Base-by-base conservation (phyloP, 2,888 invertebrate species). In the Cactoblastis cactorum region DNA sequence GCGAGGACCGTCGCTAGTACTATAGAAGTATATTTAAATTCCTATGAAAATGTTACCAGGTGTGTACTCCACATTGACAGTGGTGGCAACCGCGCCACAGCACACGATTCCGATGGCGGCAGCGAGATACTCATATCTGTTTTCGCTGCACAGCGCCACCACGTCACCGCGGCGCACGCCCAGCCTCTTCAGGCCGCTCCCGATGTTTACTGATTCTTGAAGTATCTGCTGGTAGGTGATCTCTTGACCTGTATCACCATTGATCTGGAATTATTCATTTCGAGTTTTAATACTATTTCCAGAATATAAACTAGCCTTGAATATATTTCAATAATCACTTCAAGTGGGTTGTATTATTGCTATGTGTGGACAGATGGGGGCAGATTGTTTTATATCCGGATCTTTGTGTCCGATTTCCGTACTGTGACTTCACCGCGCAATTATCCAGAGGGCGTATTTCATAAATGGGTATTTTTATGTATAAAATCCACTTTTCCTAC, bases 141-240 rank as follows among this genome's bases (percentile, higher is more conserved):
- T 93, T 65, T 92, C 93, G 54, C 92, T 90, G 61, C 91, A 92
- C 50, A 92, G 71, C 0, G 90, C 91, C 43, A 93, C 75, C 33
- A 85, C 77, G 53, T 92, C 92, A 1, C 91, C 90, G 0, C 79
- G 67, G 53, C 67, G 74, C 18, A 92, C 65, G 4, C 91, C 91
- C 28, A 82, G 54, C 15, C 71, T 74, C 59, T 67, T 71, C 12
- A 93, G 70, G 59, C 88, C 90, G 50, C 84, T 74, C 0, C 92
- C 91, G 14, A 92, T 62, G 59, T 84, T 80, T 1, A 87, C 83
- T 15, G 90, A 85, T 32, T 79, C 74, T 54, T 90, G 83, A 8
- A 92, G 64, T 52, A 93, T 75, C 51, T 90, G 65, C 35, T 67
- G 71, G 51, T 79, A 92, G 0, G 88, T 83, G 19, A 86, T 74